Conservation (phyloP, 2,888 invertebrate genomes). For the Cryptocephalus primarius region DNA sequence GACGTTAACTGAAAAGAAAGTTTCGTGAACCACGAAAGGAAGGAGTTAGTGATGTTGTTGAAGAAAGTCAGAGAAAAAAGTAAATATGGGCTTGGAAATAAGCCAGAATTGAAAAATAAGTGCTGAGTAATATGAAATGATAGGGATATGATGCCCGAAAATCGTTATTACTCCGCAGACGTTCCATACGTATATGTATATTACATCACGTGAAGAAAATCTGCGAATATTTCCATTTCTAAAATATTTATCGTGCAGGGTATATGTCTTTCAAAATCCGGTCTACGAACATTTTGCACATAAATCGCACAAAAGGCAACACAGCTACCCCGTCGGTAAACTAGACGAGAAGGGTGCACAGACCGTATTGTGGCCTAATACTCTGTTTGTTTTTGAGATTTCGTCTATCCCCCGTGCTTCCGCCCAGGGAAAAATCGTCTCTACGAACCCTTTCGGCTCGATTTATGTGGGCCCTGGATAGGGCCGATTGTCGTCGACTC, state of each 20-base stretch:
- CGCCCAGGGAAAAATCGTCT: background rate
- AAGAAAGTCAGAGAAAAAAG: no score
- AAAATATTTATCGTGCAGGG: no score
- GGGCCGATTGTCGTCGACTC: constrained; percentile 22
- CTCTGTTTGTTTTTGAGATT: constrained; percentile 34
- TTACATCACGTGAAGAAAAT: background rate
- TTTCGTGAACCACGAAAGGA: no score
- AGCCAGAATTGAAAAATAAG: no score
- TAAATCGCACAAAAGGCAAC: no score
- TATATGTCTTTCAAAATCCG: no score
- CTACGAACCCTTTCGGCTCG: constrained; percentile 8
- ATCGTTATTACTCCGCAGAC: background rate
- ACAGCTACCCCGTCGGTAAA: background rate
- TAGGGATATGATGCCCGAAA: background rate
- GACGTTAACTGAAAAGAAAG: no score
- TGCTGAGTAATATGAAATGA: no score
- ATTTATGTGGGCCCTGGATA: constrained; percentile 4
- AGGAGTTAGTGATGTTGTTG: no score
- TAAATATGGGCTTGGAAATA: no score
- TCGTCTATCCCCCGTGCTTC: constrained; percentile 24
- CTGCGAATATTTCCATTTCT: background rate
- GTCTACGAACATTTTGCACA: no score
- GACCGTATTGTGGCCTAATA: constrained; percentile 26
- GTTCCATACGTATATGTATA: background rate
- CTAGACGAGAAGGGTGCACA: constrained; percentile 15